Base-by-base conservation (phyloP, 2,797 vertebrate genomes). In the Holocentrus rufus region DNA sequence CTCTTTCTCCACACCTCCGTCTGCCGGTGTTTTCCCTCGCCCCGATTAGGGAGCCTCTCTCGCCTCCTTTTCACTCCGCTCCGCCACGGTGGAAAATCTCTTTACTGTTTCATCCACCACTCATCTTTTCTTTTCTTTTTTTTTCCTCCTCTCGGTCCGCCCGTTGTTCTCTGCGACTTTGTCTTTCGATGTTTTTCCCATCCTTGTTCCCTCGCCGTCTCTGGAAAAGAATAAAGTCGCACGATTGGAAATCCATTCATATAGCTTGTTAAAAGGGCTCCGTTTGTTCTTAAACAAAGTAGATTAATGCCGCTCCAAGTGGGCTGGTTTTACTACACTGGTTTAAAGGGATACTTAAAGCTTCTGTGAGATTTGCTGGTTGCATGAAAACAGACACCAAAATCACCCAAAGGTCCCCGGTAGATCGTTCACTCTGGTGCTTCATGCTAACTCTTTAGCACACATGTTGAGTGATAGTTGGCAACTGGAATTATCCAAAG, bases 1-100 rank as follows among this genome's bases (percentile, higher is more conserved):
- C 73, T 88, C 83, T 85, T 90, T 91, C 87, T 86, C 85, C 87
- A 82, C 84, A 81, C 86, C 71, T 79, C 83, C 64, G 78, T 56
- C 62, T 56, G 75, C 73, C 84, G 54, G 75, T 82, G 85, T 85
- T 85, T 87, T 81, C 73, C 79, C 86, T 85, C 65, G 67, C 85
- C 85, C 83, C 81, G 73, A 85, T 83, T 87, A 77, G 75, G 80
- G 77, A 82, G 74, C 77, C 86, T 69, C 72, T 57, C 63, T 86
- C 81, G 69, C 78, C 81, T 71, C 76, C 77, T 78, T 57, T 77
- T 82, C 7, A n/a, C 39, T 70, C 56, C 52, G 4, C 85, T 81
- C 69, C 64, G 66, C 79, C 65, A 86, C 72, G 76, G 73, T 86
- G 88, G 83, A 74, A 90, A 89, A 89, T 87, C 84, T 86, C 71